Percentiles rank a stretch among this genome's conserved stretches.
phyloP scores from a whole-genome alignment of 2,113 vertebrate species.

The Psilopogon haemacephalus region DNA sequence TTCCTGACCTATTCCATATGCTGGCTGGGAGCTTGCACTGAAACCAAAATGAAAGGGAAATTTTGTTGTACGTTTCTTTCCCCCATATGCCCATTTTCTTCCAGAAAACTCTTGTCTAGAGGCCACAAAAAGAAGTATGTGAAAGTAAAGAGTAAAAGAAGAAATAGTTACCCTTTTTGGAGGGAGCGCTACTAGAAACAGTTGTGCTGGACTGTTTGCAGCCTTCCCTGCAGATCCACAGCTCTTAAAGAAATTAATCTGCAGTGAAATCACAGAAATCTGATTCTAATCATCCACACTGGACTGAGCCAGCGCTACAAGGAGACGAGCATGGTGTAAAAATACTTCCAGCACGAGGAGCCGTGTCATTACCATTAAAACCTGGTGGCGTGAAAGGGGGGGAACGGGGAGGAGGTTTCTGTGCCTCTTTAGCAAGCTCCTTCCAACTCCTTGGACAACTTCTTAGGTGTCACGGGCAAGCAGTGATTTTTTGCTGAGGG shows the following conservation, averaged over 20 bases:
- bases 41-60: background rate
- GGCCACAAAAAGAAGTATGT: background rate
- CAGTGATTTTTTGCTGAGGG: background rate
- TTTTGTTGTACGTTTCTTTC: background rate
- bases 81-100: background rate
- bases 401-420: background rate
- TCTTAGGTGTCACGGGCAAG: background rate
- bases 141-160: background rate
- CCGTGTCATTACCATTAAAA: background rate
- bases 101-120: background rate
- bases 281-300: constrained; percentile 43
- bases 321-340: constrained; percentile 11
- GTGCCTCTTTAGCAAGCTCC: background rate
- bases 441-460: background rate
- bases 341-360: background rate
- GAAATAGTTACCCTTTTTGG: background rate
- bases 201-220: background rate
- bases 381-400: background rate
- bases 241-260: constrained; percentile 31
- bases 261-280: constrained; percentile 61
- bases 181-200: fast-evolving
- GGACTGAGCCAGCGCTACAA: background rate
- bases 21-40: background rate
- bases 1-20: too few relatives aligned
- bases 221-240: background rate